phyloP scores from a whole-genome alignment of 1,140 invertebrate genomes.

The Paracyclopina nana region DNA sequence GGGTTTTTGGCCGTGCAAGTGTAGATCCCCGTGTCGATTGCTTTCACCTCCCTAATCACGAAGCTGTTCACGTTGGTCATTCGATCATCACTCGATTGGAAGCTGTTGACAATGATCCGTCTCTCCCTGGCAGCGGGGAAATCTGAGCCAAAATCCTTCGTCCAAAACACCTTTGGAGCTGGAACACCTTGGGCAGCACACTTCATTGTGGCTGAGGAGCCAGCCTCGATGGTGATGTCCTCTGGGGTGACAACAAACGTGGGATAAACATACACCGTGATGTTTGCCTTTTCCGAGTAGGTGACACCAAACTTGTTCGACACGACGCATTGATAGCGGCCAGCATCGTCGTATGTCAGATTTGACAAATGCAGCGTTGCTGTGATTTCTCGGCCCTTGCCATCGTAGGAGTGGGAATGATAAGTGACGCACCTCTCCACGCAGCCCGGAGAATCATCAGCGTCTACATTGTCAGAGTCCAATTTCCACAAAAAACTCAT shows the following conservation, averaged over 20 bases:
- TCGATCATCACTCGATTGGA: not conserved
- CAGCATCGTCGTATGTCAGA: conserved; percentile 51
- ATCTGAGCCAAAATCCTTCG: conserved; percentile 81
- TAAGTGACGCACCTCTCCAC: conserved; percentile 18
- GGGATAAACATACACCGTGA: conserved; percentile 61
- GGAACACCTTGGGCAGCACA: conserved; percentile 78
- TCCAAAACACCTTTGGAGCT: conserved; percentile 50
- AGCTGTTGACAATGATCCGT: conserved; percentile 69
- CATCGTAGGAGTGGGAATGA: conserved; percentile 16
- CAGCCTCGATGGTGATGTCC: conserved; percentile 61
- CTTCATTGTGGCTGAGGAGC: conserved; percentile 63
- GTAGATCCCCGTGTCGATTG: conserved; percentile 69
- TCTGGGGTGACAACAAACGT: conserved; percentile 60
- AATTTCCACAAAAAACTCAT: conserved; percentile 70
- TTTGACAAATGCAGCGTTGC: conserved; percentile 48
- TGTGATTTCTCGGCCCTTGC: conserved; percentile 25
- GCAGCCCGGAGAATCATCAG: conserved; percentile 20
- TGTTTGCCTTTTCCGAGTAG: conserved; percentile 63
- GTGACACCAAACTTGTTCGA: conserved; percentile 69
- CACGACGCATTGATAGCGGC: conserved; percentile 79
- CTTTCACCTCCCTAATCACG: conserved; percentile 73
- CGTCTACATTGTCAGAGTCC: conserved; percentile 50
- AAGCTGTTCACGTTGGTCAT: conserved; percentile 50
- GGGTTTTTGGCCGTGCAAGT: conserved; percentile 78
- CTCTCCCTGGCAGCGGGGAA: conserved; percentile 85